Conservation (phyloP, 2,113 vertebrate genomes). For the Chinchilla lanigera region DNA sequence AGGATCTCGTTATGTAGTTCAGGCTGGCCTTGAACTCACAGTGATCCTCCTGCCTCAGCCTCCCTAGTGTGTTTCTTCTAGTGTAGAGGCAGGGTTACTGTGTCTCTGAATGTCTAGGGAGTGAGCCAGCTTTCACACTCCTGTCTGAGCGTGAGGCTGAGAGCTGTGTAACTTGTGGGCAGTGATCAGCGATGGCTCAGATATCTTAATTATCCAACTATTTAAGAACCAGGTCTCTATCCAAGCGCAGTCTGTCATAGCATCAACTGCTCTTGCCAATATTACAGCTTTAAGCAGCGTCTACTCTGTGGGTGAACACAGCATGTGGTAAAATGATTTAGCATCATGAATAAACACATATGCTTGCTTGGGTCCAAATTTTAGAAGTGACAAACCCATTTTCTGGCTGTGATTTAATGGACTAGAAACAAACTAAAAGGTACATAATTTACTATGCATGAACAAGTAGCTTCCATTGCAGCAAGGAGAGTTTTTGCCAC, state of each 20-base stretch:
- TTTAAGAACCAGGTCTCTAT: conserved; percentile 77
- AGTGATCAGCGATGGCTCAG: conserved; percentile 71
- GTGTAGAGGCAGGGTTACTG: background rate
- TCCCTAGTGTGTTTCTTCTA: background rate
- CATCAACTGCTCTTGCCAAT: conserved; percentile 81
- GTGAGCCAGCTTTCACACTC: background rate
- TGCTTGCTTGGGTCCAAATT: conserved; percentile 85
- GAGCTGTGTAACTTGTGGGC: conserved; percentile 50
- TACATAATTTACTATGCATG: conserved; percentile 74
- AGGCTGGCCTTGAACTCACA: background rate
- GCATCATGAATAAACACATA: conserved; percentile 85
- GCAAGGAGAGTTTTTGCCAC: conserved; percentile 75
- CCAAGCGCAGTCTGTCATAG: conserved; percentile 71
- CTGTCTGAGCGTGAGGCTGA: background rate
- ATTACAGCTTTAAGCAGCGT: conserved; percentile 84
- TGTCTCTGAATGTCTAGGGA: background rate
- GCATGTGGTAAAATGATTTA: conserved; percentile 86
- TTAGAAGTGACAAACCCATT: conserved; percentile 85
- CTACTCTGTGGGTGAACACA: conserved; percentile 87
- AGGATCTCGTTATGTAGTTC: background rate
- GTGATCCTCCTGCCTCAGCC: background rate
- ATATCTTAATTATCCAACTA: conserved; percentile 81
- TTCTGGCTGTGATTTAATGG: conserved; percentile 85
- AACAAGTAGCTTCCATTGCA: conserved; percentile 68
- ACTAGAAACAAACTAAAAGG: conserved; percentile 84